Evolutionary conservation across 2,113 vertebrate species (phyloP).

Genomic region (Poicephalus meyeri): DNA sequence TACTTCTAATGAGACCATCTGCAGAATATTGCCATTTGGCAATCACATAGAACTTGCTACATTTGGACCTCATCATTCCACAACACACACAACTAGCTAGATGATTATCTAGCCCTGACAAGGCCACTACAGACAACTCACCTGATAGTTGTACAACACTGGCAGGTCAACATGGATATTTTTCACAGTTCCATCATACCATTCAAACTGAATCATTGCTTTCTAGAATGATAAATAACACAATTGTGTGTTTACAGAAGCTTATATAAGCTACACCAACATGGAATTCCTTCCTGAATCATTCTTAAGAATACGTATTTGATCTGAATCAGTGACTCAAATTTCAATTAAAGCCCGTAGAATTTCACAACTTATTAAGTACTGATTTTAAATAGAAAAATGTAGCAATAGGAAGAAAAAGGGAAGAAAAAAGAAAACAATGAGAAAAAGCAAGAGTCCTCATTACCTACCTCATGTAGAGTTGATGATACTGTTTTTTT

Average conservation of each 20-base stretch:
- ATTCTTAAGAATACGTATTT: neutral
- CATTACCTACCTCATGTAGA: slow-evolving; percentile 72
- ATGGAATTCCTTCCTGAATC: neutral
- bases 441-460: neutral
- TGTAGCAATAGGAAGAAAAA: neutral
- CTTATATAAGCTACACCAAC: neutral
- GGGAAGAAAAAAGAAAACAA: neutral
- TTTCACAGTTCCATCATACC: slow-evolving; percentile 83
- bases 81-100: neutral
- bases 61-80: neutral
- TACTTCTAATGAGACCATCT: neutral
- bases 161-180: slow-evolving; percentile 82
- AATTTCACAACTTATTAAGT: neutral
- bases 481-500: slow-evolving; percentile 81
- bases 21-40: neutral
- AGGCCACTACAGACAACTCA: neutral
- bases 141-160: slow-evolving; percentile 80
- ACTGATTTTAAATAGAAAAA: neutral
- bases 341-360: neutral
- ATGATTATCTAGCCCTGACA: neutral
- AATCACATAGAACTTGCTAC: neutral
- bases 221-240: slow-evolving; percentile 62
- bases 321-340: neutral
- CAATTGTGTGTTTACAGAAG: neutral
- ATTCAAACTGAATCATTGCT: slow-evolving; percentile 80